Conservation (phyloP, 2,797 vertebrate species). For the Scarus forsteni region DNA sequence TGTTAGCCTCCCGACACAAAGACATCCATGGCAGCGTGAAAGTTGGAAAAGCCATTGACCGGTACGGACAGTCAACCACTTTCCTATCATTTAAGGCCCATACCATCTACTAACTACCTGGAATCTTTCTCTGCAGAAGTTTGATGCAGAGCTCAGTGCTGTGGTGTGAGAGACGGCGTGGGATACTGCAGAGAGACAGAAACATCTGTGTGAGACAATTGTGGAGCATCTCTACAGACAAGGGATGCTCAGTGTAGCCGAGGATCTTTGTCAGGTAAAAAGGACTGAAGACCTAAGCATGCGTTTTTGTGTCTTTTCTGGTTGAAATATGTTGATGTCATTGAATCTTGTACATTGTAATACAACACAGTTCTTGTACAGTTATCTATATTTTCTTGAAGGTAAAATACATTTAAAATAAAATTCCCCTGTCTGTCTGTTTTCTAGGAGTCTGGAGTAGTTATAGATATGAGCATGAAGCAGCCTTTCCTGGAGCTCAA, state of each 20-base stretch:
- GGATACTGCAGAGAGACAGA: slow-evolving; percentile 91
- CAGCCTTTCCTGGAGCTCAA: slow-evolving; percentile 93
- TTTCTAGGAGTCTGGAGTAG: slow-evolving; percentile 87
- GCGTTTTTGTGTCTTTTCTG: background rate
- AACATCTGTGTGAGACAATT: slow-evolving; percentile 90
- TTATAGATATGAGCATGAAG: slow-evolving; percentile 93
- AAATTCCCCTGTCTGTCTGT: slow-evolving; percentile 19
- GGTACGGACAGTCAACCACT: slow-evolving; percentile 74
- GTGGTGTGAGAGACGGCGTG: slow-evolving; percentile 91
- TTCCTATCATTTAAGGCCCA: background rate
- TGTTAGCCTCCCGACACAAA: slow-evolving; percentile 91
- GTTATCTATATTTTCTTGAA: no score
- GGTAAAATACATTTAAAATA: background rate
- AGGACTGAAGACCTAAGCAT: background rate
- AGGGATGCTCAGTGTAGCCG: slow-evolving; percentile 92
- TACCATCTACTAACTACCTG: background rate
- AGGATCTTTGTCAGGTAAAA: slow-evolving; percentile 92
- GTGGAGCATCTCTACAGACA: slow-evolving; percentile 93
- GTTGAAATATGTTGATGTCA: no score
- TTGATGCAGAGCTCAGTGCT: slow-evolving; percentile 92
- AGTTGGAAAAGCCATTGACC: slow-evolving; percentile 93
- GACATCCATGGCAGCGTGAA: slow-evolving; percentile 94
- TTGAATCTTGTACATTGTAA: background rate
- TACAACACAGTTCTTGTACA: background rate
- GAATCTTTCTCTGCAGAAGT: slow-evolving; percentile 83